A percentile compares a stretch with the other conserved stretches of the same genome.
Evolutionary conservation across 2,113 vertebrate species (phyloP).

Genomic region (Callaeas wilsoni): DNA sequence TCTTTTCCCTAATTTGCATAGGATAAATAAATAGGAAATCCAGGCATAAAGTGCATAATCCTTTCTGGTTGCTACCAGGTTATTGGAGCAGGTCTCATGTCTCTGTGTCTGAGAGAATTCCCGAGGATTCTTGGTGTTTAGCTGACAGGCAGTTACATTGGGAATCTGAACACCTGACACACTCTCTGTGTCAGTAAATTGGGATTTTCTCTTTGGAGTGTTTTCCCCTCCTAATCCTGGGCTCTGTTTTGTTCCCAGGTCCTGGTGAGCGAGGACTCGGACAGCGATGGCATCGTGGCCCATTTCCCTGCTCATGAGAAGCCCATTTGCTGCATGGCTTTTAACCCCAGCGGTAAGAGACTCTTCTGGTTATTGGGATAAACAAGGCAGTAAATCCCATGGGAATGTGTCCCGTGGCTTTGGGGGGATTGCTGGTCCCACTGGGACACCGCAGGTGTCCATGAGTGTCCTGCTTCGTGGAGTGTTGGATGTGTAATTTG

Average conservation of each 20-base stretch:
- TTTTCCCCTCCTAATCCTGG: neutral
- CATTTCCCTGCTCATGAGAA: slow-evolving; percentile 99
- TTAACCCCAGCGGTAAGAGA: slow-evolving; percentile 92
- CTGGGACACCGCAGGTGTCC: neutral
- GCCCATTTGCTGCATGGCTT: slow-evolving; percentile 98
- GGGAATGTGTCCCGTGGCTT: neutral
- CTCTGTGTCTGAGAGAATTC: neutral
- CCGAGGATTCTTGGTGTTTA: neutral
- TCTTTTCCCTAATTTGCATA: neutral
- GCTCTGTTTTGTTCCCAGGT: slow-evolving; percentile 75
- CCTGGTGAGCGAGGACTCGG: slow-evolving; percentile 92
- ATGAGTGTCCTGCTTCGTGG: neutral
- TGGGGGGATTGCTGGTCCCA: neutral
- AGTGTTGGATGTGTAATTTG: neutral
- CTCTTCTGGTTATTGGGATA: neutral
- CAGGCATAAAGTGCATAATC: neutral
- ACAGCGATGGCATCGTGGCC: slow-evolving; percentile 93
- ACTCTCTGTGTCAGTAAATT: neutral
- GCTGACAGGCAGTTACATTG: neutral
- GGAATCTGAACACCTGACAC: rapidly evolving
- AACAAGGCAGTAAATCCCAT: neutral
- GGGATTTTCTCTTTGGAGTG: neutral
- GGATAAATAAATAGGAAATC: neutral
- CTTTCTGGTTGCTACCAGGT: neutral
- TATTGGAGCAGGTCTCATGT: rapidly evolving